These are phyloP conservation scores for Stichopus chloronotus DNA, from an alignment of 35 echinoderm and acorn worm genomes.

Conservation along the genomic window DNA sequence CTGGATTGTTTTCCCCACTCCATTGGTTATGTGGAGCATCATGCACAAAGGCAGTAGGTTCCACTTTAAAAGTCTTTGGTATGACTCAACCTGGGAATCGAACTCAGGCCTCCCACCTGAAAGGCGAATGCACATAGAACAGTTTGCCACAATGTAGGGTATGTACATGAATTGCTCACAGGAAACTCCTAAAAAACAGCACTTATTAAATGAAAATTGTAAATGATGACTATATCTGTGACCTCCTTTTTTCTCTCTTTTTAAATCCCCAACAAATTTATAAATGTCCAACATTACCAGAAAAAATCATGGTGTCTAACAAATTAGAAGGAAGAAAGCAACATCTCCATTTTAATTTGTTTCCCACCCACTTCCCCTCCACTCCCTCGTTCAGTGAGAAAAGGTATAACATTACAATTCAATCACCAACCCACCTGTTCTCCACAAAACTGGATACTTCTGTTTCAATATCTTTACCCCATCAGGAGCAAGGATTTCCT, in stretches of 20 bases:
- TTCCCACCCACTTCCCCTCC: not conserved
- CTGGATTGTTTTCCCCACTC: too few relatives aligned
- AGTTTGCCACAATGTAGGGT: not conserved
- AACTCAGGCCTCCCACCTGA: too few relatives aligned
- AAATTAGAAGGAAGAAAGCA: slow-evolving; percentile 3
- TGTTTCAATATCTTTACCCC: not conserved
- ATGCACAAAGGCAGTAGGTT: too few relatives aligned
- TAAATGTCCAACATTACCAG: not conserved
- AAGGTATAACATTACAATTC: not conserved
- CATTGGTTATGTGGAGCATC: too few relatives aligned
- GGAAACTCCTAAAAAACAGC: slow-evolving; percentile 7
- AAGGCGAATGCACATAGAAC: not conserved
- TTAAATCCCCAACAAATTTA: not conserved
- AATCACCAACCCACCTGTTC: not conserved
- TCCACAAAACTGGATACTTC: slow-evolving; percentile 10
- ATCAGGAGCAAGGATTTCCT: not conserved
- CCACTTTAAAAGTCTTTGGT: too few relatives aligned
- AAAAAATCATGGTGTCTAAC: not conserved
- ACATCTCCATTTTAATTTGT: not conserved
- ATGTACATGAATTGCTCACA: not conserved
- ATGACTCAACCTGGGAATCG: too few relatives aligned
- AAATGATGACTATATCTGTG: not conserved
- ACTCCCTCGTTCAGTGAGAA: not conserved
- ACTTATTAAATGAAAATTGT: not conserved
- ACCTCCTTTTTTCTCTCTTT: not conserved